phyloP scores from a whole-genome alignment of 2,888 invertebrate species.

The Macaria notata region DNA sequence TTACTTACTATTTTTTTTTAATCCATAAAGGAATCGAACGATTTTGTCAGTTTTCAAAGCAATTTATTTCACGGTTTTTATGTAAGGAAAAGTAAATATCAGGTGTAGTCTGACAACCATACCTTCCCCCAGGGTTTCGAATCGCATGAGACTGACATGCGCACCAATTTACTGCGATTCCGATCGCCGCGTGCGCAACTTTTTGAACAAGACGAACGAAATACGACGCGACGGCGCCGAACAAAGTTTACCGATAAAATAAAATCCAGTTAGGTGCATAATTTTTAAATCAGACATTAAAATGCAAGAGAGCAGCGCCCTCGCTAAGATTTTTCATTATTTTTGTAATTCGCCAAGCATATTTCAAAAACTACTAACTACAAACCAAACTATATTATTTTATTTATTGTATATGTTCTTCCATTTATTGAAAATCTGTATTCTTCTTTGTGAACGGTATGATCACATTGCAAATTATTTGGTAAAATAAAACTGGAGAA shows the following conservation, averaged over 20 bases:
- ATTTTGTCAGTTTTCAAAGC: no score
- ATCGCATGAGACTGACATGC: constrained; percentile 39
- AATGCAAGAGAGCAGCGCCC: not conserved
- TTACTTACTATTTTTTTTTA: no score
- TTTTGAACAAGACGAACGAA: constrained; percentile 17
- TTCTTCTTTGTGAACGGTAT: no score
- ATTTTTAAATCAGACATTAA: not conserved
- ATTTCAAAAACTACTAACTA: no score
- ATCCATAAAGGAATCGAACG: no score
- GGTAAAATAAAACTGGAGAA: no score
- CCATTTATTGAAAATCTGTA: no score
- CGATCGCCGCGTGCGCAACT: constrained; percentile 42
- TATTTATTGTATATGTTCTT: no score
- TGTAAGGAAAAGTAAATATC: no score
- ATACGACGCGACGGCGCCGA: constrained; percentile 20
- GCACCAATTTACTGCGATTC: constrained; percentile 60
- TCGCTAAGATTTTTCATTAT: not conserved
- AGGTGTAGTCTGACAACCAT: constrained; percentile 22
- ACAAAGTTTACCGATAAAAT: constrained; percentile 41
- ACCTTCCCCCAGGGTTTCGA: constrained; percentile 19
- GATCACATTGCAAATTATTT: no score
- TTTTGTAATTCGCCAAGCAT: not conserved
- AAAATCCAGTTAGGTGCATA: constrained; percentile 18
- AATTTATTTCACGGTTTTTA: no score
- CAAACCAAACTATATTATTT: no score